A percentile compares a stretch with the other conserved stretches of the same genome.
Evolutionary conservation across 2,888 invertebrate genomes (phyloP).

Genomic region (Ophioninae sp.): DNA sequence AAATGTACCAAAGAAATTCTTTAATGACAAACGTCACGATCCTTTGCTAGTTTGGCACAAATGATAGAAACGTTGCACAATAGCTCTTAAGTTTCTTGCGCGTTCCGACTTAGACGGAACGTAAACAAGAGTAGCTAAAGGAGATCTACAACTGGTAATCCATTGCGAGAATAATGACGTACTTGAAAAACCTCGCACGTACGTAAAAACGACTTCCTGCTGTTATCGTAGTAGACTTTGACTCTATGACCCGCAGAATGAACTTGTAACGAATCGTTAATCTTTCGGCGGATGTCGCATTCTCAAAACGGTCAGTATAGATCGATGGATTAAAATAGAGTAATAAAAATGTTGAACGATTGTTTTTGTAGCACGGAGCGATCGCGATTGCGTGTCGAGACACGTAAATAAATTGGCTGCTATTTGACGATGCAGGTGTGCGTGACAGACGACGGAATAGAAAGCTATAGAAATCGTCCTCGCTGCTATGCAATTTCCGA

Average conservation of each 20-base stretch:
- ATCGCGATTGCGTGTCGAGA: neutral
- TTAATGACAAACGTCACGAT: neutral
- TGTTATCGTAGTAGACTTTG: neutral
- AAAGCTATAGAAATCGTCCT: neutral
- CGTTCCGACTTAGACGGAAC: neutral
- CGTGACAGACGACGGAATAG: neutral
- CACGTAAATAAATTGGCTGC: neutral
- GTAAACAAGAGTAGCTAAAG: neutral
- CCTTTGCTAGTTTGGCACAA: neutral
- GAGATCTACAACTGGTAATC: neutral
- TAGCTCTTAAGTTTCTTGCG: neutral
- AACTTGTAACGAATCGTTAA: neutral
- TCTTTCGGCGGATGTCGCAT: neutral
- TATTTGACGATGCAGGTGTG: conserved; percentile 1
- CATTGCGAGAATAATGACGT: neutral
- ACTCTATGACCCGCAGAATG: neutral
- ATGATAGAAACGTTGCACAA: neutral
- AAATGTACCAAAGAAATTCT: neutral
- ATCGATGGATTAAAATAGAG: neutral
- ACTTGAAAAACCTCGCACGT: neutral
- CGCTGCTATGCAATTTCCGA: neutral
- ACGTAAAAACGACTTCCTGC: neutral
- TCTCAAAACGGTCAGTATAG: too few relatives aligned
- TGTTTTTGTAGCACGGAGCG: neutral
- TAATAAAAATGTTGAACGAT: neutral